Conservation (phyloP, 2,113 vertebrate genomes). For the Seriola aureovittata region DNA sequence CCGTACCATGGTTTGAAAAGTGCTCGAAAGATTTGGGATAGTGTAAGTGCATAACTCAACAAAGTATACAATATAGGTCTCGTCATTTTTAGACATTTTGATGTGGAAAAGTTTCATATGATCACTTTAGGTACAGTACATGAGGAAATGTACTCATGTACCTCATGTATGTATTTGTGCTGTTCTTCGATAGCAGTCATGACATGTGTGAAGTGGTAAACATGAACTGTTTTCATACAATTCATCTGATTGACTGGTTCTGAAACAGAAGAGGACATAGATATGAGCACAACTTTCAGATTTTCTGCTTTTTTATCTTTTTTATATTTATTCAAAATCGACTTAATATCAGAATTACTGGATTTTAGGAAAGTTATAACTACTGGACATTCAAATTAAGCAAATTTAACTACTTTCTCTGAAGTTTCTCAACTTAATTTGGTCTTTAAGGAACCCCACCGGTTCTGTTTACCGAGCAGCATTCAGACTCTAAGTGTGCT, state of each 20-base stretch:
- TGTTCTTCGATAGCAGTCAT: neutral
- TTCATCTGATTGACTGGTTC: neutral
- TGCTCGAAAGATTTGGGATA: too few relatives aligned
- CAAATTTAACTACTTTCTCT: conserved; percentile 4
- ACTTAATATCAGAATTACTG: neutral
- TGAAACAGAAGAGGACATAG: neutral
- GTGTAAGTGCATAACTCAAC: too few relatives aligned
- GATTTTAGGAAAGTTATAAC: neutral
- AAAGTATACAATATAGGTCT: too few relatives aligned
- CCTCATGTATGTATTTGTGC: too few relatives aligned
- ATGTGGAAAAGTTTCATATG: too few relatives aligned
- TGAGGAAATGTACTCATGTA: too few relatives aligned
- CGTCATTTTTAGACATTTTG: too few relatives aligned
- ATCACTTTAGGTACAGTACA: too few relatives aligned
- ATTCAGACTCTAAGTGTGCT: neutral
- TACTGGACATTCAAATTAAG: conserved; percentile 8
- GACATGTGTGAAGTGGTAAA: neutral
- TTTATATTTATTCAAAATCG: neutral
- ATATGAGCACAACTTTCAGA: neutral
- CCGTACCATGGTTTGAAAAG: too few relatives aligned
- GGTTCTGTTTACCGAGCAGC: conserved; percentile 47
- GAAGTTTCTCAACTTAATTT: conserved; percentile 3
- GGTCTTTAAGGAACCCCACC: conserved; percentile 20
- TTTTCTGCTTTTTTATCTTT: neutral
- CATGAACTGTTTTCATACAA: too few relatives aligned